Evolutionary conservation across 1,140 invertebrate species (phyloP), one percentile per base, ranked within the genome.

Genomic region (Brachionus paranguensis): DNA sequence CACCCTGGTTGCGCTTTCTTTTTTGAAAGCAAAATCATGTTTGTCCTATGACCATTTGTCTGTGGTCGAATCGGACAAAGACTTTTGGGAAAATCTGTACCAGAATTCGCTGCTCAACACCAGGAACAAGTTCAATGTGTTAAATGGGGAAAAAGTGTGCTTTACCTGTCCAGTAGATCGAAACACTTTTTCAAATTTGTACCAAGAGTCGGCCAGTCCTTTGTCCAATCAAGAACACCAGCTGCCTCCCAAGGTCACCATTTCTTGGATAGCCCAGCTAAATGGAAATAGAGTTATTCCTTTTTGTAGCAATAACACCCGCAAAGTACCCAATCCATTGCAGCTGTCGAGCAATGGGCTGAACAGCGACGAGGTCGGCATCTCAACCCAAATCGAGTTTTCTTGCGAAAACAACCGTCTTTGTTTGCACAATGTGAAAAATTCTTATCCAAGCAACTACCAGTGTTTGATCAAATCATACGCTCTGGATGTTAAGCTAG

Each of bases 231-330:
- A 60, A 64, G 50, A 65, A 24, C 50, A 60, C 11, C 78, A 68
- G 17, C 1, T 55, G 60, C 78, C 72, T n/a, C 72, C 72, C 6
- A 10, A 45, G 14, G 78, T 68, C 11, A 81, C 53, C 27, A 81
- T 81, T 37, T 68, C 64, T 11, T 81, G 78, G 78, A 64, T 43
- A 24, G 53, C 53, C 11, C 53, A 81, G 17, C 53, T 81, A 0
- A 81, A 81, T 20, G 78, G 37, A 43, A 68, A 81, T 81, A 27
- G 78, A 64, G 78, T 81, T 37, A 68, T 81, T 24, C 43, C 20
- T 20, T 68, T 81, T 68, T 81, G 78, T 33, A 60, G 78, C n/a
- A 81, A 81, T n/a, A 81, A 81, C 6, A 76, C 72, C 3, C 78
- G 78, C n/a, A 60, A 27, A 68, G 53, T 37, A 6, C 50, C 43